Evolutionary conservation across 2,113 vertebrate genomes (phyloP).

Genomic region (Ochotona curzoniae): DNA sequence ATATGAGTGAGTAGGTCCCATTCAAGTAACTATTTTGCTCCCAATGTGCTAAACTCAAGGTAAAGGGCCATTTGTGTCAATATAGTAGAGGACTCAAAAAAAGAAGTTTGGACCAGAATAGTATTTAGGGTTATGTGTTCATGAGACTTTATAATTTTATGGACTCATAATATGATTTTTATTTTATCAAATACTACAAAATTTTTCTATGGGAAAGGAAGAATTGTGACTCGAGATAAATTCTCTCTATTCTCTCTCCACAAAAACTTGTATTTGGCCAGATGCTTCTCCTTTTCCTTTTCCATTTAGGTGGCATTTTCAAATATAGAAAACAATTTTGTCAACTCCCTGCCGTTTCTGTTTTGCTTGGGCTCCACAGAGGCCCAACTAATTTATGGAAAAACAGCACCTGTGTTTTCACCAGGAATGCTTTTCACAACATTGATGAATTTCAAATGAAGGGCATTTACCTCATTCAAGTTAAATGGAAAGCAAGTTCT

Average conservation of each 20-base stretch:
- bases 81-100: background rate
- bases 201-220: background rate
- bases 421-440: slow-evolving; percentile 64
- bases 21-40: background rate
- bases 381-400: slow-evolving; percentile 79
- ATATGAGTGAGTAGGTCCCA: background rate
- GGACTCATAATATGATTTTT: slow-evolving; percentile 19
- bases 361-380: slow-evolving; percentile 75
- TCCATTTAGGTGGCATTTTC: slow-evolving; percentile 79
- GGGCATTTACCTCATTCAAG: slow-evolving; percentile 72
- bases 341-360: slow-evolving; percentile 75
- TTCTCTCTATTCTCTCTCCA: background rate
- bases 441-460: slow-evolving; percentile 80
- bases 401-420: slow-evolving; percentile 81
- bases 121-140: background rate
- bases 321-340: slow-evolving; percentile 81
- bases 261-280: slow-evolving; percentile 7
- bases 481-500: slow-evolving; percentile 71
- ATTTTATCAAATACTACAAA: slow-evolving; percentile 7
- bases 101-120: background rate
- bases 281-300: slow-evolving; percentile 69
- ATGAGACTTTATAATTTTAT: background rate
- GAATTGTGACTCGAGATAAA: slow-evolving; percentile 41
- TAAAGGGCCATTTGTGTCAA: background rate
- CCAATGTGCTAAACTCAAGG: background rate